Evolutionary conservation across 2,888 invertebrate species (phyloP), one percentile per base, ranked within the genome.

Genomic region (Drosophila dives): DNA sequence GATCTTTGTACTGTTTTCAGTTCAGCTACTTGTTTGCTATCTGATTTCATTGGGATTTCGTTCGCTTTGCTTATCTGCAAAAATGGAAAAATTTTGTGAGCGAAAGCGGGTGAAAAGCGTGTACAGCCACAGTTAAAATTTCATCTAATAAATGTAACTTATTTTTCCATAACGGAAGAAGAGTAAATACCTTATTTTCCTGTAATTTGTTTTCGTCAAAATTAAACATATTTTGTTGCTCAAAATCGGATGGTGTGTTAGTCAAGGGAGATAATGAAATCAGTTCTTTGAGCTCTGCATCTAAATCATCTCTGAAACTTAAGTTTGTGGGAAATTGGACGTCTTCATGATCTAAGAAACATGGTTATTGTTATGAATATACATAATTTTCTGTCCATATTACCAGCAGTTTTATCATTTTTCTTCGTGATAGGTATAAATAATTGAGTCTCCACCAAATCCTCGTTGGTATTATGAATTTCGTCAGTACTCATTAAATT

Each of bases 381-480:
- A 12, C 33, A 15, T n/a, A 32, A 38, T 20, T 29, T 38, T 15
- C 8, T 20, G 12, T 38, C 23, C 7, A 45, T n/a, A 20, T n/a
- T 74, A 80, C 80, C 71, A 56, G 32, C 1, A 36, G 3, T 17
- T 36, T 32, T 51, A 45, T 26, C 3, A 8, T 0, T 20, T 3
- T 26, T 53, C 0, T n/a, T 32, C 17, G 12, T 32, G 4, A 58
- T 36, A 23, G 32, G 40, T 23, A 70, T 23, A 38, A 75, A 75
- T 33, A 75, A 36, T 40, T 80, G 65, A 2, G 81, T 80, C 10
- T 66, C 81, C 26, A 48, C 42, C 26, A 61, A 33, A 56, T 80
- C 81, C 8, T 76, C 66, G 1, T 26, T 36, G 8, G n/a, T 33
- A 38, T 53, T 56, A 33, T 26, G 40, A 26, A 36, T 26, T 36